These are phyloP conservation scores for Ischnus inquisitorius DNA, from an alignment of 2,888 invertebrate genomes.

Conservation along the genomic window DNA sequence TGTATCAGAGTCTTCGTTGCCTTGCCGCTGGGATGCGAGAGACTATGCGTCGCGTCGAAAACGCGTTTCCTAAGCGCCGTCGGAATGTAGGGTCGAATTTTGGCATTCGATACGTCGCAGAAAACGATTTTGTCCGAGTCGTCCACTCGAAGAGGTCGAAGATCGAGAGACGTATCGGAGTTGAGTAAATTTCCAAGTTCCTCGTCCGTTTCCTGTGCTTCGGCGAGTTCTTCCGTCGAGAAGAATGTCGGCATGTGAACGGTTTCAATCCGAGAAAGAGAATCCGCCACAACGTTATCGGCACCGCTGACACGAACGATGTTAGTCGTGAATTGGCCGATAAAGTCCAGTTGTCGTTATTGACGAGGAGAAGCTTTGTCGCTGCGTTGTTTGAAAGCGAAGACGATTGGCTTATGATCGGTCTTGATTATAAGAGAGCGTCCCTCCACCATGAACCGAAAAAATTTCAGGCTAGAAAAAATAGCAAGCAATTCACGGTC, in stretches of 20 bases:
- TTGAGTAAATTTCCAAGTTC: conserved; percentile 15
- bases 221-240: neutral
- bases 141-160: neutral
- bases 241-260: neutral
- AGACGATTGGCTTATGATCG: neutral
- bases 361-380: conserved; percentile 3
- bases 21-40: conserved; percentile 69
- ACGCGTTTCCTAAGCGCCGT: conserved; percentile 54
- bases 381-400: neutral
- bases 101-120: conserved; percentile 53
- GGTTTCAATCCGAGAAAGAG: neutral
- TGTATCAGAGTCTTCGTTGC: conserved; percentile 67
- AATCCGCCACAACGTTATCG: neutral
- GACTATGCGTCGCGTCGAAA: conserved; percentile 60
- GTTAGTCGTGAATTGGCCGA: neutral
- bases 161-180: neutral
- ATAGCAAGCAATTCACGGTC: neutral
- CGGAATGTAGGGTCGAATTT: conserved; percentile 69
- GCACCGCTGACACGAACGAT: neutral
- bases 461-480: neutral
- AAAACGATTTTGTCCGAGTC: conserved; percentile 23
- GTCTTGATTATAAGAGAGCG: neutral
- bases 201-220: conserved; percentile 16
- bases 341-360: neutral
- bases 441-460: neutral